A percentile compares a stretch with the other conserved stretches of the same genome.
These are phyloP conservation scores for Asteroscopus sphinx DNA, from an alignment of 2,888 invertebrate species.

Conservation along the genomic window DNA sequence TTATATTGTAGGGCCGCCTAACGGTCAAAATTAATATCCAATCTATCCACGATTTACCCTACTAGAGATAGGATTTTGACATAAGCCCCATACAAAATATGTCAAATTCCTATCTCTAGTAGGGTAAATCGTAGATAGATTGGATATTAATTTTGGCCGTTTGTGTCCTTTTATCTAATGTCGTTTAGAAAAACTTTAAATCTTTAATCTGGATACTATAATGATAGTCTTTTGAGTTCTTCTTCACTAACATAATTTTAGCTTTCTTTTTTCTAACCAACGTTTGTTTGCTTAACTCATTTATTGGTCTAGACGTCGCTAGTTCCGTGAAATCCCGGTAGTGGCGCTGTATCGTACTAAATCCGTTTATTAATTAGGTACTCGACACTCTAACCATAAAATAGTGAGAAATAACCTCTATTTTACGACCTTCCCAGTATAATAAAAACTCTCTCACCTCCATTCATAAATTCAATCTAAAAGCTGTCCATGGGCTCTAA, in stretches of 20 bases:
- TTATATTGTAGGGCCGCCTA: too few species aligned
- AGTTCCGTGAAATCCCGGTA: neutral
- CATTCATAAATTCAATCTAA: constrained; percentile 7
- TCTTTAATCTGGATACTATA: too few species aligned
- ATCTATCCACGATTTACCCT: too few species aligned
- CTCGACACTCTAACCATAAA: neutral
- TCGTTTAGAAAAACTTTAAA: constrained; percentile 11
- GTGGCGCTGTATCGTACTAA: neutral
- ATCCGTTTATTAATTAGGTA: neutral
- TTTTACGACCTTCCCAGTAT: neutral
- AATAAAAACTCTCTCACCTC: constrained; percentile 4
- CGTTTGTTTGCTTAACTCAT: neutral
- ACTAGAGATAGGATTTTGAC: too few species aligned
- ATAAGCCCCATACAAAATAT: too few species aligned
- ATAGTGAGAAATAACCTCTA: neutral
- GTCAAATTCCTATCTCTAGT: too few species aligned
- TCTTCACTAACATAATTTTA: too few species aligned
- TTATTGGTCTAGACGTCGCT: neutral
- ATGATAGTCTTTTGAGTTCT: too few species aligned
- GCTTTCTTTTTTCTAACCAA: too few species aligned
- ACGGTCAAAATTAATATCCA: too few species aligned
- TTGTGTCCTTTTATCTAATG: neutral
- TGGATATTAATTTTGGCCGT: too few species aligned
- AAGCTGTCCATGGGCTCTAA: constrained; percentile 31
- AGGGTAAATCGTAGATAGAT: too few species aligned